Conservation (phyloP, 2,113 vertebrate genomes). For the Nettapus auritus region DNA sequence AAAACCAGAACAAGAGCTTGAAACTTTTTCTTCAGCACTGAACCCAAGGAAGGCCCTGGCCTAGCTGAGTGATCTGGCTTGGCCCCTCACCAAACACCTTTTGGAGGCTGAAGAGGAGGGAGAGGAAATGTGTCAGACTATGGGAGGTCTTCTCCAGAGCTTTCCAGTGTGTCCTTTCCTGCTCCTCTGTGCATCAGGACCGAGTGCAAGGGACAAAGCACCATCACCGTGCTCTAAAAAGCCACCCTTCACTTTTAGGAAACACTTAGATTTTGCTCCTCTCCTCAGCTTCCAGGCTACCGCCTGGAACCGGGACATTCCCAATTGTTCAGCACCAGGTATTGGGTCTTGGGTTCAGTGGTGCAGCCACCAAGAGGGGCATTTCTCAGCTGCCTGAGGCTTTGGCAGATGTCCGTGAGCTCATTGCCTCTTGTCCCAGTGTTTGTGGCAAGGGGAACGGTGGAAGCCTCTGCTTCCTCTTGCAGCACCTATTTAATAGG, state of each 20-base stretch:
- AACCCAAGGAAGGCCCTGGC: neutral
- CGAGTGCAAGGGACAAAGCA: neutral
- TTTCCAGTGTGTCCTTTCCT: neutral
- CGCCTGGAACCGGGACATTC: neutral
- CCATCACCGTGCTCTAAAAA: neutral
- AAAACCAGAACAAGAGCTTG: neutral
- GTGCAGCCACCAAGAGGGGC: neutral
- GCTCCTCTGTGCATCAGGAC: neutral
- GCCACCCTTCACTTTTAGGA: neutral
- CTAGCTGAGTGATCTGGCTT: neutral
- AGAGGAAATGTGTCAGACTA: neutral
- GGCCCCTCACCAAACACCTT: neutral
- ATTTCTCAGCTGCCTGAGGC: neutral
- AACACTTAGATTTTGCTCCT: neutral
- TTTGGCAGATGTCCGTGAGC: neutral
- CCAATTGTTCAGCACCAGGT: rapidly evolving
- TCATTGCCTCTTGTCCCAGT: neutral
- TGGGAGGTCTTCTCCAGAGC: neutral
- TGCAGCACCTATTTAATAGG: neutral
- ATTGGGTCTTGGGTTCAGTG: neutral
- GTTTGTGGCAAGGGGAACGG: neutral
- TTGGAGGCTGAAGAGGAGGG: neutral
- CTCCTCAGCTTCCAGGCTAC: neutral
- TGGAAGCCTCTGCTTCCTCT: neutral
- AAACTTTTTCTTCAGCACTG: neutral